Conservation (phyloP, 2,797 vertebrate species). For the Pachyuromys duprasi region DNA sequence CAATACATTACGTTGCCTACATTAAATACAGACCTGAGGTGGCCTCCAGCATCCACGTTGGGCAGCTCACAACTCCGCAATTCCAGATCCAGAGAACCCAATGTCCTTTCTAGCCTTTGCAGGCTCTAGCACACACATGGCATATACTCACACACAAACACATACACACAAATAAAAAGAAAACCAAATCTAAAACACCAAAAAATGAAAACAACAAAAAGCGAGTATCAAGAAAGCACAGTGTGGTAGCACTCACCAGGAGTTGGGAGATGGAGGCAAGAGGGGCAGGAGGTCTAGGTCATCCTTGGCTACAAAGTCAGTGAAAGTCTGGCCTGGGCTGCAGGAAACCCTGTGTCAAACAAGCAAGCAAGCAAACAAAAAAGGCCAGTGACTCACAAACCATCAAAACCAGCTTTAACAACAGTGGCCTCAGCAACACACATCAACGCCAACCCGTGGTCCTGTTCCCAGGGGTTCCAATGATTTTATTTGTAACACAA, state of each 20-base stretch:
- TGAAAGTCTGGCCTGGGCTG: not conserved
- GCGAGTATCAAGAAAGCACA: not conserved
- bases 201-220: not conserved
- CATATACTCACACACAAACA: not conserved
- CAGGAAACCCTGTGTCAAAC: not conserved
- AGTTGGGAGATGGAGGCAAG: not conserved
- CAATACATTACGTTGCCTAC: not conserved
- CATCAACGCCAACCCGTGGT: not conserved
- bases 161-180: not conserved
- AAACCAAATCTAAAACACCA: not conserved
- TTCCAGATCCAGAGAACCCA: not conserved
- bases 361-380: not conserved
- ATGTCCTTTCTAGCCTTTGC: not conserved
- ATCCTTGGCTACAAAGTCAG: not conserved
- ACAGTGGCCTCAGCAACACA: not conserved
- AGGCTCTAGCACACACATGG: not conserved
- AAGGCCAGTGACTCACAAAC: not conserved
- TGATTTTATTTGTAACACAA: conserved; percentile 42
- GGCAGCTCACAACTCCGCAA: not conserved
- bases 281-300: not conserved
- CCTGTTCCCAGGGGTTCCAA: conserved; percentile 16
- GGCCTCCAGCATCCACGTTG: not conserved
- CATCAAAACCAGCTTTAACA: not conserved
- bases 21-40: not conserved
- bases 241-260: not conserved